A percentile compares a stretch with the other conserved stretches of the same genome.
Conservation (phyloP, 2,888 invertebrate species). For the Sialis fuliginosa region DNA sequence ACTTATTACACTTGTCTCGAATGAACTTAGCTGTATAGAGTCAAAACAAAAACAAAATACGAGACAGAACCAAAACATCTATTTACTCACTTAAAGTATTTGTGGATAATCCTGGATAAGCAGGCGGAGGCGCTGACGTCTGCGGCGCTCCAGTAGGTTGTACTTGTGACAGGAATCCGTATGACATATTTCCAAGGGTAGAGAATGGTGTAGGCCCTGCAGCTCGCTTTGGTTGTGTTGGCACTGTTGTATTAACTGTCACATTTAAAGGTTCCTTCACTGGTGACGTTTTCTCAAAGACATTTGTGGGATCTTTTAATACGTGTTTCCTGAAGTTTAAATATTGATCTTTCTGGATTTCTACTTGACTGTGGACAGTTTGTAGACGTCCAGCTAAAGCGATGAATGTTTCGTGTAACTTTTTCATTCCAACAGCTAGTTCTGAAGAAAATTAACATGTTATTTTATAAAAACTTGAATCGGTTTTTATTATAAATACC, state of each 20-base stretch:
- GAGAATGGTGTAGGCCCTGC: constrained; percentile 46
- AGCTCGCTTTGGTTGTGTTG: constrained; percentile 24
- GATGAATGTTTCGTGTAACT: constrained; percentile 73
- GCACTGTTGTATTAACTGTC: background rate
- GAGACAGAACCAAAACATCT: background rate
- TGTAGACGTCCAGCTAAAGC: constrained; percentile 76
- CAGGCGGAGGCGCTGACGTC: constrained; percentile 22
- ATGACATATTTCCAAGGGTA: constrained; percentile 14
- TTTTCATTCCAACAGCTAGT: constrained; percentile 56
- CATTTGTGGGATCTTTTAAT: constrained; percentile 56
- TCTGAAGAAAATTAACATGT: constrained; percentile 31
- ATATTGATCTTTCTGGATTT: constrained; percentile 69
- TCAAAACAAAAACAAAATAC: background rate
- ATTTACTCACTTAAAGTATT: constrained; percentile 23
- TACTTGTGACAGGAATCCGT: constrained; percentile 20
- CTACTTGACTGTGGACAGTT: constrained; percentile 59
- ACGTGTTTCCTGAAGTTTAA: constrained; percentile 63
- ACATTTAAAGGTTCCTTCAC: constrained; percentile 6
- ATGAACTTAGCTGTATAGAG: background rate
- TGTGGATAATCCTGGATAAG: constrained; percentile 22
- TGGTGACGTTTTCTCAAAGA: constrained; percentile 40
- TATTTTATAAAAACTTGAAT: too few relatives aligned
- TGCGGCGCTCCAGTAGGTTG: constrained; percentile 18
- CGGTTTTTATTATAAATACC: too few relatives aligned
- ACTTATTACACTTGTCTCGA: too few relatives aligned